Evolutionary conservation across 2,888 invertebrate genomes (phyloP).

Genomic region (Morinoia aosen): DNA sequence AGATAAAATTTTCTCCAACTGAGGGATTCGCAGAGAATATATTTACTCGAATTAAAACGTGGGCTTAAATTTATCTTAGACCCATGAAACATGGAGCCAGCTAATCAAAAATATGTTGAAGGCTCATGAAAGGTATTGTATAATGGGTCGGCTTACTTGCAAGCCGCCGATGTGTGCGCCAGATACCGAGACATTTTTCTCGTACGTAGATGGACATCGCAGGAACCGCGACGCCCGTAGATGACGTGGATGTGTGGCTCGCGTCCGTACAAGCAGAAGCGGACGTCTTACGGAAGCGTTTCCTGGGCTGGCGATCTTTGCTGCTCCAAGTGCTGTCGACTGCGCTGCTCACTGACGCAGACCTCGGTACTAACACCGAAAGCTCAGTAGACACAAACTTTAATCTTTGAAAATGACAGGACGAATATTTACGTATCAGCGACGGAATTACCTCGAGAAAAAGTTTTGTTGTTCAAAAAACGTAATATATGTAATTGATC

Average conservation of each 20-base stretch:
- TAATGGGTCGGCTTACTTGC: not conserved
- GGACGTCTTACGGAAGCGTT: not conserved
- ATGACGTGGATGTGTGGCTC: not conserved
- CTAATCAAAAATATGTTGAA: not conserved
- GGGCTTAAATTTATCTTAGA: too few species aligned
- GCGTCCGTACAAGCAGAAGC: not conserved
- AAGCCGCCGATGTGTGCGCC: not conserved
- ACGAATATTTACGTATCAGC: too few species aligned
- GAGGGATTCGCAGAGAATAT: too few species aligned
- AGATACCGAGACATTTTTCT: not conserved
- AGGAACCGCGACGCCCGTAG: not conserved
- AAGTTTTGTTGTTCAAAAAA: too few species aligned
- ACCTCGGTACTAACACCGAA: not conserved
- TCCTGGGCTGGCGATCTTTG: constrained; percentile 10
- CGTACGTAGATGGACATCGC: not conserved
- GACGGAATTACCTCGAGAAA: too few species aligned
- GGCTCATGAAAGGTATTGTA: not conserved
- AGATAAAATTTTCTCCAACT: too few species aligned
- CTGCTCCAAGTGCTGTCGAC: constrained; percentile 23
- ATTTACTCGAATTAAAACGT: too few species aligned
- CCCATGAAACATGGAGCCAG: too few species aligned
- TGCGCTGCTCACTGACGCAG: not conserved
- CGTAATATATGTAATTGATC: too few species aligned
- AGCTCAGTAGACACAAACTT: too few species aligned
- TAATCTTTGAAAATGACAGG: too few species aligned